Conservation (phyloP, 2,113 vertebrate species). For the Hiodon alosoides region DNA sequence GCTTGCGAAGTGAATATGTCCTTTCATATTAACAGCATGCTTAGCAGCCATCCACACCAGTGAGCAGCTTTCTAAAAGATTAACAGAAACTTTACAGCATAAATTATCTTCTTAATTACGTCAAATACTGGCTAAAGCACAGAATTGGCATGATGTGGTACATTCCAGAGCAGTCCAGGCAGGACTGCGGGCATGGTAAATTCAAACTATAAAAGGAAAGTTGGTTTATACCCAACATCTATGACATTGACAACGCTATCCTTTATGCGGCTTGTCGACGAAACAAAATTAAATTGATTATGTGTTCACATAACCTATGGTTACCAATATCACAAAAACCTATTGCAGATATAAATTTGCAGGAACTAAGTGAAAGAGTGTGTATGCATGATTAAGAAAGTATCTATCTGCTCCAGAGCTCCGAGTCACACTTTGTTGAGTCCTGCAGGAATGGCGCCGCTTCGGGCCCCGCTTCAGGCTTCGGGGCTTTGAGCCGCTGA, state of each 20-base stretch:
- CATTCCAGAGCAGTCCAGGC: not conserved
- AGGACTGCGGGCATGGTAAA: not conserved
- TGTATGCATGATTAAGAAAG: not conserved
- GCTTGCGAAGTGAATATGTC: no score
- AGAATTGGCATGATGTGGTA: not conserved
- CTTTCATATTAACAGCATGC: no score
- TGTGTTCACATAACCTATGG: conserved; percentile 19
- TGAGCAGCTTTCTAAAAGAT: not conserved
- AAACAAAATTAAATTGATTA: conserved; percentile 23
- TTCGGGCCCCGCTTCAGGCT: no score
- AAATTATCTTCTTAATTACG: conserved; percentile 10
- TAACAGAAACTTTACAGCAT: not conserved
- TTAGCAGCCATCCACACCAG: not conserved
- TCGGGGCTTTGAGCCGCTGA: no score
- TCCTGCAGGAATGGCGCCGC: not conserved
- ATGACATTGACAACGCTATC: conserved; percentile 13
- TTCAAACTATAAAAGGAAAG: not conserved
- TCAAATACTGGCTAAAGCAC: not conserved
- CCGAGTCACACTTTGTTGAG: no score
- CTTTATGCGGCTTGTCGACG: conserved; percentile 17
- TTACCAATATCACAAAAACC: conserved; percentile 17
- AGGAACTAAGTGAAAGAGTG: not conserved
- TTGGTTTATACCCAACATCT: conserved; percentile 6
- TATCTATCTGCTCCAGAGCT: not conserved
- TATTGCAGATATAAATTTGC: conserved; percentile 18